A percentile compares a stretch with the other conserved stretches of the same genome.
Evolutionary conservation across 2,113 vertebrate species (phyloP).

Genomic region (Tauraco erythrolophus): DNA sequence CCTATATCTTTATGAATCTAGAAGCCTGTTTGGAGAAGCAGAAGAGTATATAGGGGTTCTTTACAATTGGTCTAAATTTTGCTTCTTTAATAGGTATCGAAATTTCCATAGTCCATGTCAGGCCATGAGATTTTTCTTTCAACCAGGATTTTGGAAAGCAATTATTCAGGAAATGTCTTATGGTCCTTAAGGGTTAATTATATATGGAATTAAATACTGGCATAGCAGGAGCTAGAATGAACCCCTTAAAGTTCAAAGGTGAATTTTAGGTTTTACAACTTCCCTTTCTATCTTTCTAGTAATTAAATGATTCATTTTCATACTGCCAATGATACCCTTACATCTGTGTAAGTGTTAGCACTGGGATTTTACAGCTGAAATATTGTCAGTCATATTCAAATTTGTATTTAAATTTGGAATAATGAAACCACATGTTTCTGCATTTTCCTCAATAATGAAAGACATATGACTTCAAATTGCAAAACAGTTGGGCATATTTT

Average conservation of each 20-base stretch:
- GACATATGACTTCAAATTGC: slow-evolving; percentile 19
- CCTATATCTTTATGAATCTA: not conserved
- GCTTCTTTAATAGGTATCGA: not conserved
- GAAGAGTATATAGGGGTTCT: not conserved
- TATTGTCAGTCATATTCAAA: not conserved
- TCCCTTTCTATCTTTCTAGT: not conserved
- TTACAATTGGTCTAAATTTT: not conserved
- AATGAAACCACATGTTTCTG: not conserved
- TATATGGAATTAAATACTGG: not conserved
- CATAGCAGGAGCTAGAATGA: not conserved
- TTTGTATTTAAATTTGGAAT: not conserved
- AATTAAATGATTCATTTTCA: not conserved
- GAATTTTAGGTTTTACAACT: not conserved
- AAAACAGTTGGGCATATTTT: not conserved
- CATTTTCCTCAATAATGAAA: not conserved
- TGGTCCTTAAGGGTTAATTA: not conserved
- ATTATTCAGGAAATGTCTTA: not conserved
- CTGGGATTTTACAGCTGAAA: not conserved
- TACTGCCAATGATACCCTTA: not conserved
- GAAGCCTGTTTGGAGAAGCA: not conserved
- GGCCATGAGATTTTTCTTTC: not conserved
- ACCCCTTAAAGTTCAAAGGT: not conserved
- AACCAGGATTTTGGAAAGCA: not conserved
- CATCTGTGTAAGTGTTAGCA: not conserved
- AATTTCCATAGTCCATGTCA: not conserved